Conservation (phyloP, 2,888 invertebrate genomes). For the Chymomyza procnemis region DNA sequence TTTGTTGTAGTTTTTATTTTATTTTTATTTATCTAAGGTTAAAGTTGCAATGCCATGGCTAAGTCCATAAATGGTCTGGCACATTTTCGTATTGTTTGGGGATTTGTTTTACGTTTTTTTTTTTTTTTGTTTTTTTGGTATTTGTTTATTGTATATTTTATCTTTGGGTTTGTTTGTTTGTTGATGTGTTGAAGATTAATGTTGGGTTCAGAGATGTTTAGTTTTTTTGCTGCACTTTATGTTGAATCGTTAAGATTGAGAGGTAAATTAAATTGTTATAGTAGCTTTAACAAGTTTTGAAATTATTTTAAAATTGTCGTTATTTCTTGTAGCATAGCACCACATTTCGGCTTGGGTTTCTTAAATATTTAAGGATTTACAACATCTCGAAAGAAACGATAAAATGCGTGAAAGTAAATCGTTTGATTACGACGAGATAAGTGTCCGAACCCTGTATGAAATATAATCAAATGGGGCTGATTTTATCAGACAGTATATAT, state of each 20-base stretch:
- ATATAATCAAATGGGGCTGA: no score
- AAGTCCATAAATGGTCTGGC: not conserved
- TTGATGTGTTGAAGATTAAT: not conserved
- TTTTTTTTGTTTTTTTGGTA: not conserved
- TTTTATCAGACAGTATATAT: no score
- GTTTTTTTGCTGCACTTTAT: not conserved
- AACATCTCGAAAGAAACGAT: no score
- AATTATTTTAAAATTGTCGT: not conserved
- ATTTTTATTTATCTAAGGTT: conserved; percentile 35
- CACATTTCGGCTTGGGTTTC: no score
- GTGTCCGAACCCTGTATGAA: no score
- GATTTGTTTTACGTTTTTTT: not conserved
- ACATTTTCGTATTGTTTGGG: not conserved
- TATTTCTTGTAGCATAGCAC: no score
- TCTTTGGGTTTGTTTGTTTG: not conserved
- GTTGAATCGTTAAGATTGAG: not conserved
- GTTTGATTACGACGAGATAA: no score
- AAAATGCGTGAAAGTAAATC: no score
- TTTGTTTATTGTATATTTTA: not conserved
- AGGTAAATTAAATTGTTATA: no score
- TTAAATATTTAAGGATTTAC: no score
- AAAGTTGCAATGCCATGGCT: conserved; percentile 25
- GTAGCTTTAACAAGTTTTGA: not conserved
- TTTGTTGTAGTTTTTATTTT: not conserved
- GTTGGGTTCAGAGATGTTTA: not conserved